Percentiles rank a stretch among this genome's conserved stretches.
These are phyloP conservation scores for Kuschelorhynchus macadamiae DNA, from an alignment of 2,888 invertebrate species.

Conservation along the genomic window DNA sequence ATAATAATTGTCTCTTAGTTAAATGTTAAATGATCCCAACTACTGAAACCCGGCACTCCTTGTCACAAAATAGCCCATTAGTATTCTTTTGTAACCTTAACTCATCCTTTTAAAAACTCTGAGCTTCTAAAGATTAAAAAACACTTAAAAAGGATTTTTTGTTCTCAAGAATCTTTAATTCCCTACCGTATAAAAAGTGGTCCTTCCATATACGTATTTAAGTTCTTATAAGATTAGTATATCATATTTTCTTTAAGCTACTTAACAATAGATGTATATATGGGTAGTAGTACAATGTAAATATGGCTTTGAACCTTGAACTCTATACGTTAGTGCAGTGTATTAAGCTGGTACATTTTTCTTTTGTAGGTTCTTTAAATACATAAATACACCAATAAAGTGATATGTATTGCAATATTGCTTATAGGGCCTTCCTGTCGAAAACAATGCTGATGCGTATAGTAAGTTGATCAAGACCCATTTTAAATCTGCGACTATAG, in stretches of 20 bases:
- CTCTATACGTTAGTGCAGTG: slow-evolving; percentile 35
- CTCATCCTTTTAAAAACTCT: too few relatives aligned
- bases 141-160: slow-evolving; percentile 13
- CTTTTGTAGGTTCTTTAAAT: slow-evolving; percentile 35
- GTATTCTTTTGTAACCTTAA: too few relatives aligned
- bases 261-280: slow-evolving; percentile 38
- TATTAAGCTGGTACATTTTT: slow-evolving; percentile 31
- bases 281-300: slow-evolving; percentile 30
- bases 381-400: slow-evolving; percentile 33
- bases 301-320: slow-evolving; percentile 40
- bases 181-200: slow-evolving; percentile 13
- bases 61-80: too few relatives aligned
- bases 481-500: too few relatives aligned
- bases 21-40: too few relatives aligned
- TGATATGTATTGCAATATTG: slow-evolving; percentile 9
- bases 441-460: slow-evolving; percentile 24
- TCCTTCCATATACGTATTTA: slow-evolving; percentile 22
- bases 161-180: slow-evolving; percentile 14
- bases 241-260: slow-evolving; percentile 39
- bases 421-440: slow-evolving; percentile 16
- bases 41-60: too few relatives aligned
- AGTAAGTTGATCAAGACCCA: not conserved
- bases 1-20: too few relatives aligned
- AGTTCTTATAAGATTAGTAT: slow-evolving; percentile 37
- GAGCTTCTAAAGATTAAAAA: slow-evolving; percentile 10